These are phyloP conservation scores for Cheumatopsyche charites DNA, from an alignment of 1,140 invertebrate species.

Conservation along the genomic window DNA sequence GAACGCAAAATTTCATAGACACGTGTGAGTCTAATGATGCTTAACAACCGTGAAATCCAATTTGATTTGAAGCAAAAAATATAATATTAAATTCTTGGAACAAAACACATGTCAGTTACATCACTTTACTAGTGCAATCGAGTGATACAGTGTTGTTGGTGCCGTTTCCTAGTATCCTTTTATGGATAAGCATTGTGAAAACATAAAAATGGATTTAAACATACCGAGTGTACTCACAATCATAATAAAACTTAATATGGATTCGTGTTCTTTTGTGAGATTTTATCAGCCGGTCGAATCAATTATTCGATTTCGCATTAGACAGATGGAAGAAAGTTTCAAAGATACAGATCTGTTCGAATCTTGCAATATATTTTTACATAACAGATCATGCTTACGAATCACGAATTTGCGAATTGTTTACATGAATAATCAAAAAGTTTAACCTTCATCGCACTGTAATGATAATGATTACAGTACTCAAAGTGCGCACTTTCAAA, in stretches of 20 bases:
- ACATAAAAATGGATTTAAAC: slow-evolving; percentile 1
- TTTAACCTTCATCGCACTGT: too few species aligned
- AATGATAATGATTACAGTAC: too few species aligned
- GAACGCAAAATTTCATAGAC: not conserved
- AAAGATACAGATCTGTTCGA: not conserved
- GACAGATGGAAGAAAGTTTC: not conserved
- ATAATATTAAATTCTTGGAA: too few species aligned
- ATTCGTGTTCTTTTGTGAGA: not conserved
- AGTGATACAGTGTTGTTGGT: not conserved
- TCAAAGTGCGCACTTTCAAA: too few species aligned
- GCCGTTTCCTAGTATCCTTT: slow-evolving; percentile 20
- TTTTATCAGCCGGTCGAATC: not conserved
- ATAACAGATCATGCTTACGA: too few species aligned
- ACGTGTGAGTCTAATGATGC: slow-evolving; percentile 14
- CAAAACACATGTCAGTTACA: too few species aligned
- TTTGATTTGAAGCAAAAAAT: not conserved
- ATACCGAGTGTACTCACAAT: not conserved
- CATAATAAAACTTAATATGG: slow-evolving; percentile 8
- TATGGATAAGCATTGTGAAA: slow-evolving; percentile 1
- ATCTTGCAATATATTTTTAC: not conserved
- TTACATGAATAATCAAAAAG: too few species aligned
- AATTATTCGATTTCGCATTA: slow-evolving; percentile 14
- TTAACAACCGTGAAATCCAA: not conserved
- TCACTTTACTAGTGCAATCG: too few species aligned
- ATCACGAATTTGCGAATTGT: too few species aligned